A percentile compares a stretch with the other conserved stretches of the same genome.
phyloP scores from a whole-genome alignment of 2,888 invertebrate species.

The Pinctada fucata region DNA sequence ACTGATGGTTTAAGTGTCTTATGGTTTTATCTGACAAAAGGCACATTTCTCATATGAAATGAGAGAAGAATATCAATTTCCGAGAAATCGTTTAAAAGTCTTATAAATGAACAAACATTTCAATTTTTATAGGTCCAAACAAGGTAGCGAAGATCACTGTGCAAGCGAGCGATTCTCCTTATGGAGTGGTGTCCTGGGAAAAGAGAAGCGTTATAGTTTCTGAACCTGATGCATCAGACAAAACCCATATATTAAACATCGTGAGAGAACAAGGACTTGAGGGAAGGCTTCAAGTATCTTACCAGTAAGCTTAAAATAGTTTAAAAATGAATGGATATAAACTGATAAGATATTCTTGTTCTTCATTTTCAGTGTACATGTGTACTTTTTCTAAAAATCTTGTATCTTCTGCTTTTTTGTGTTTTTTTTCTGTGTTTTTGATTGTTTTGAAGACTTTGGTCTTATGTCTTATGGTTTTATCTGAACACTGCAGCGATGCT shows the following conservation, averaged over 20 bases:
- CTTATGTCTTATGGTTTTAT: no score
- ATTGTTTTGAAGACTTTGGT: no score
- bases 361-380: not conserved
- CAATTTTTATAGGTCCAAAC: slow-evolving; percentile 47
- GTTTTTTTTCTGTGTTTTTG: not conserved
- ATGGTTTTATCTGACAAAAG: no score
- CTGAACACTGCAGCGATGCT: no score
- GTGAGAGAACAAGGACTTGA: slow-evolving; percentile 69
- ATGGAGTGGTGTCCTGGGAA: slow-evolving; percentile 74
- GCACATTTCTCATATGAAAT: no score
- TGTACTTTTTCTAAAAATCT: not conserved
- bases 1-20: no score
- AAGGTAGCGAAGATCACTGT: slow-evolving; percentile 64
- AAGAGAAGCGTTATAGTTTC: slow-evolving; percentile 43
- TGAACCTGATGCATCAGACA: slow-evolving; percentile 68
- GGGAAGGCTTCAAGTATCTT: slow-evolving; percentile 66
- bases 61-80: no score
- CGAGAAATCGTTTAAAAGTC: no score
- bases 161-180: slow-evolving; percentile 74
- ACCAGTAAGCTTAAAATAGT: slow-evolving; percentile 57
- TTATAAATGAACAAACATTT: not conserved
- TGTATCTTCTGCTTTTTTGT: not conserved
- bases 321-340: not conserved
- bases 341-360: not conserved
- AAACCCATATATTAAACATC: slow-evolving; percentile 57